phyloP scores from a whole-genome alignment of 1,140 invertebrate species.

The Callitettix versicolor region DNA sequence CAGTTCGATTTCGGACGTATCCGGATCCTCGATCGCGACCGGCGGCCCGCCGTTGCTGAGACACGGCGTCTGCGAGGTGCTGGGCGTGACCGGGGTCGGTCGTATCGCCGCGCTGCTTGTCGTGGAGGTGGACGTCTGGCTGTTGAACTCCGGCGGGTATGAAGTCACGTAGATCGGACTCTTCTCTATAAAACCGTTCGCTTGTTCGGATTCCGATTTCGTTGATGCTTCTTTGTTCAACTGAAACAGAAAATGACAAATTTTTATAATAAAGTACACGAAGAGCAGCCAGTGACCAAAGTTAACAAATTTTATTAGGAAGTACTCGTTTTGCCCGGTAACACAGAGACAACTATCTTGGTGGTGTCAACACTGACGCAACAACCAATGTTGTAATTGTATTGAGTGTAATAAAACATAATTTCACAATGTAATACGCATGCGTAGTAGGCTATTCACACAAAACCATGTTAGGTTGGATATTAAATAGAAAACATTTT shows the following conservation, averaged over 20 bases:
- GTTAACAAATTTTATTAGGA: too few relatives aligned
- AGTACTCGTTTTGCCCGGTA: too few relatives aligned
- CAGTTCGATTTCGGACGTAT: neutral
- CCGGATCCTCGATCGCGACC: neutral
- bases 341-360: too few relatives aligned
- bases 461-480: too few relatives aligned
- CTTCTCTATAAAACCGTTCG: conserved; percentile 60
- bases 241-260: conserved; percentile 38
- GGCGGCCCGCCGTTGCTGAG: neutral
- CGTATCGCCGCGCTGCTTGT: conserved; percentile 1
- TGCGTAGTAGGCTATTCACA: too few relatives aligned
- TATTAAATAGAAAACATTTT: too few relatives aligned
- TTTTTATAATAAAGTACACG: too few relatives aligned
- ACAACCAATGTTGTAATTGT: too few relatives aligned
- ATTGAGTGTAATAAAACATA: too few relatives aligned
- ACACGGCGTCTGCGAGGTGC: neutral
- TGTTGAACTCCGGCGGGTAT: conserved; percentile 1
- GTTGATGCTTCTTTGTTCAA: conserved; percentile 47
- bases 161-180: conserved; percentile 65
- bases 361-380: too few relatives aligned
- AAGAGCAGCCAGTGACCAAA: too few relatives aligned
- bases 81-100: neutral
- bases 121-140: conserved; percentile 10
- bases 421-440: too few relatives aligned
- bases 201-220: conserved; percentile 45